A percentile compares a stretch with the other conserved stretches of the same genome.
Evolutionary conservation across 2,113 vertebrate genomes (phyloP).

Genomic region (Tetraodon nigroviridis): DNA sequence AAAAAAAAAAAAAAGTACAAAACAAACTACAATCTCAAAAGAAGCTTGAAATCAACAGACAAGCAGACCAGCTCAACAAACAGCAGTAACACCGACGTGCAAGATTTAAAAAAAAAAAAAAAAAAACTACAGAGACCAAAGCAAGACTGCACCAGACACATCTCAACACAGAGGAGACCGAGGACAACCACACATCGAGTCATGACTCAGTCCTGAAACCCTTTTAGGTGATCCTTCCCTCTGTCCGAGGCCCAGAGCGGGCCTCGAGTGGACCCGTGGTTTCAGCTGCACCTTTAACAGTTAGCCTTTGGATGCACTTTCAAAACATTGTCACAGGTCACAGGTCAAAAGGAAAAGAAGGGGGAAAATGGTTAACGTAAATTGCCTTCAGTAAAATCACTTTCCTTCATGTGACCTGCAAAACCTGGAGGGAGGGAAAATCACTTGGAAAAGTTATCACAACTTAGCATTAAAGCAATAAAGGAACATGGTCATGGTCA

Average conservation of each 20-base stretch:
- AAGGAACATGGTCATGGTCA: too few relatives aligned
- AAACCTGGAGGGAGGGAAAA: slow-evolving; percentile 39
- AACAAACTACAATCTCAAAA: slow-evolving; percentile 37
- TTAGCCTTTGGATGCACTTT: slow-evolving; percentile 15
- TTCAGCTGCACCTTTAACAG: slow-evolving; percentile 41
- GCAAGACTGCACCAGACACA: slow-evolving; percentile 70
- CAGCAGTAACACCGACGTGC: slow-evolving; percentile 73
- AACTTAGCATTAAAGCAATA: too few relatives aligned
- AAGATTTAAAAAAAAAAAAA: slow-evolving; percentile 44
- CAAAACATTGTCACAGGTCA: slow-evolving; percentile 32
- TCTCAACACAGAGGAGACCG: slow-evolving; percentile 69
- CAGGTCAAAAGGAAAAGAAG: slow-evolving; percentile 47
- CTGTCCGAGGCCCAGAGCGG: slow-evolving; percentile 53
- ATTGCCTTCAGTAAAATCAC: slow-evolving; percentile 20
- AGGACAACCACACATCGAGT: slow-evolving; percentile 71
- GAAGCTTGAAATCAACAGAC: slow-evolving; percentile 70
- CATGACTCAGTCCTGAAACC: slow-evolving; percentile 74
- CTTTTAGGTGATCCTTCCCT: slow-evolving; percentile 55
- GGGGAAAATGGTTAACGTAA: slow-evolving; percentile 36
- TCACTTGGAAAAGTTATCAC: slow-evolving; percentile 13
- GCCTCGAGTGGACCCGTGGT: slow-evolving; percentile 54
- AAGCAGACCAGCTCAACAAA: slow-evolving; percentile 76
- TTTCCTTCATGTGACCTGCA: slow-evolving; percentile 39
- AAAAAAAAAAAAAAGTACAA: slow-evolving; percentile 34
- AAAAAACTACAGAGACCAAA: slow-evolving; percentile 46